Evolutionary conservation across 64 coral and sea anemone genomes (phyloP).

Genomic region (Montipora sp.): DNA sequence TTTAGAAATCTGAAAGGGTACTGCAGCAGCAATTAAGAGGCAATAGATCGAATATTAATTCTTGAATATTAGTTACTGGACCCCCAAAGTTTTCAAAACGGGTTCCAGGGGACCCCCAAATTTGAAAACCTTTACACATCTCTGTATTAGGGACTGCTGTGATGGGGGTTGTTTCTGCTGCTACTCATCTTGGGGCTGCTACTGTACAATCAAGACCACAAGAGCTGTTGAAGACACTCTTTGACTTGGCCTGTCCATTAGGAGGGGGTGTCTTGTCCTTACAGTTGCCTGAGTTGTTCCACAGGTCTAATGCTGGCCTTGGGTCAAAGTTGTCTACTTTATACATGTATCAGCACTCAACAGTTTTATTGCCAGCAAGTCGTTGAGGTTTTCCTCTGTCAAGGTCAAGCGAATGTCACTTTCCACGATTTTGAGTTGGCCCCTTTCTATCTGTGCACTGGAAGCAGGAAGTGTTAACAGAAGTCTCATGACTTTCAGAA

Average conservation of each 20-base stretch:
- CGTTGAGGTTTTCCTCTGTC: conserved; percentile 10
- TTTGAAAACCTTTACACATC: too few species aligned
- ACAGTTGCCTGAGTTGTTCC: neutral
- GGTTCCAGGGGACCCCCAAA: too few species aligned
- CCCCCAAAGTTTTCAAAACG: too few species aligned
- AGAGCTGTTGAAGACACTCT: conserved; percentile 23
- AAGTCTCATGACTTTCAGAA: neutral
- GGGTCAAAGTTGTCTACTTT: too few species aligned
- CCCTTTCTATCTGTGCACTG: conserved; percentile 16
- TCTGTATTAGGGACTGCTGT: too few species aligned
- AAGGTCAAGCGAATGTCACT: conserved; percentile 35
- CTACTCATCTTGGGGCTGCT: too few species aligned
- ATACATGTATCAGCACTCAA: conserved; percentile 13
- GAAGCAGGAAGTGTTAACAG: conserved; percentile 9
- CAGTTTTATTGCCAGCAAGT: neutral
- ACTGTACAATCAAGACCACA: too few species aligned
- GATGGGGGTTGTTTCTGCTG: too few species aligned
- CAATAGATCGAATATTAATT: too few species aligned
- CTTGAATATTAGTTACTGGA: too few species aligned
- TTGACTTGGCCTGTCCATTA: conserved; percentile 19
- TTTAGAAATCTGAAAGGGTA: too few species aligned
- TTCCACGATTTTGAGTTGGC: conserved; percentile 14
- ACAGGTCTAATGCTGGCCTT: neutral
- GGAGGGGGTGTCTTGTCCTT: conserved; percentile 17
- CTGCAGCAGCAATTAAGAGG: too few species aligned